phyloP scores from a whole-genome alignment of 2,797 vertebrate species.

The Liparis tanakae region DNA sequence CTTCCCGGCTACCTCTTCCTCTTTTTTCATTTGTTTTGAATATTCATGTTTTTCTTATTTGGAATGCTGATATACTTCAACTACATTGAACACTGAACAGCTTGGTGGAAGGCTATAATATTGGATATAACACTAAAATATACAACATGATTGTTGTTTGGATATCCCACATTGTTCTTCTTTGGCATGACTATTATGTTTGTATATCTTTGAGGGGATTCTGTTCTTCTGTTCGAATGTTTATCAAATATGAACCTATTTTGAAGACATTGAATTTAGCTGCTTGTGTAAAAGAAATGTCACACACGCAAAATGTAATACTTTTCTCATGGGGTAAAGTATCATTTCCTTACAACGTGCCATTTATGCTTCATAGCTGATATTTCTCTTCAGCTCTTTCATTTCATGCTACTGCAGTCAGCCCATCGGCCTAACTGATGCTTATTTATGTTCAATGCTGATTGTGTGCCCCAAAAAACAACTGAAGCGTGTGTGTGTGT shows the following conservation, averaged over 20 bases:
- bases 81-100: conserved; percentile 11
- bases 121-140: conserved; percentile 24
- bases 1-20: conserved; percentile 18
- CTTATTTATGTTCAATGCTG: conserved; percentile 21
- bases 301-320: conserved; percentile 17
- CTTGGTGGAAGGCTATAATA: conserved; percentile 24
- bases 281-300: conserved; percentile 25
- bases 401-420: conserved; percentile 30
- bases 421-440: conserved; percentile 30
- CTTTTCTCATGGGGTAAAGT: conserved; percentile 40
- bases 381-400: conserved; percentile 8
- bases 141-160: conserved; percentile 30
- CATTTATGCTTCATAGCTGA: conserved; percentile 28
- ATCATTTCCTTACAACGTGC: conserved; percentile 14
- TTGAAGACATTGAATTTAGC: conserved; percentile 12
- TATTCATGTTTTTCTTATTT: conserved; percentile 21
- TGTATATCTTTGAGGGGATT: conserved; percentile 27
- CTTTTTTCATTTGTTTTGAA: conserved; percentile 13
- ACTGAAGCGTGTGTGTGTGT: conserved; percentile 18
- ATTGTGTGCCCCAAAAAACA: conserved; percentile 36
- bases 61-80: conserved; percentile 8
- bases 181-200: conserved; percentile 46
- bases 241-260: conserved; percentile 25
- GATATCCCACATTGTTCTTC: conserved; percentile 32
- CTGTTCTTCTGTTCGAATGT: conserved; percentile 29